These are phyloP conservation scores for Xestoiulus laeticollis DNA, from an alignment of 2,888 invertebrate species.

Conservation along the genomic window DNA sequence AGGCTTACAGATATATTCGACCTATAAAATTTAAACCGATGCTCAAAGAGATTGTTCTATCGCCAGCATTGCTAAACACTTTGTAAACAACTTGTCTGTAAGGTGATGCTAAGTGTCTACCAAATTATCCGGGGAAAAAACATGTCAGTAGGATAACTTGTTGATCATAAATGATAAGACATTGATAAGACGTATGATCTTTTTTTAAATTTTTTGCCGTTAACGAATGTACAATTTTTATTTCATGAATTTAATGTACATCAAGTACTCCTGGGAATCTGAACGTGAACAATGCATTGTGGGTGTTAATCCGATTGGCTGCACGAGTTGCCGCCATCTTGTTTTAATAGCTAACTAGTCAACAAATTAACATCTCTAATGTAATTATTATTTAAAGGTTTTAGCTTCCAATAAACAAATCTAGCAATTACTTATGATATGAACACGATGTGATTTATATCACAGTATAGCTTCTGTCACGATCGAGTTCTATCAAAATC, in stretches of 20 bases:
- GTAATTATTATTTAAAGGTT: no score
- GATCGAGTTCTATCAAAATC: no score
- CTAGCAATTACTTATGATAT: no score
- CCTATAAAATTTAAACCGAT: neutral
- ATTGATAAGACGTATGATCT: neutral
- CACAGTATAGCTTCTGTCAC: no score
- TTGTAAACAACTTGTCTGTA: neutral
- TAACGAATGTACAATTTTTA: neutral
- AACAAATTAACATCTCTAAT: no score
- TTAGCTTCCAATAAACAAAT: no score
- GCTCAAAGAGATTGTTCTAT: neutral
- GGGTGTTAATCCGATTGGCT: no score
- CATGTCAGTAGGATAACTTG: slow-evolving; percentile 2
- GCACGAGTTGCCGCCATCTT: no score
- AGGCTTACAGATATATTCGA: neutral
- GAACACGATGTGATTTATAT: no score
- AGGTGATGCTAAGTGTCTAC: neutral
- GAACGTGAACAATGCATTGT: no score
- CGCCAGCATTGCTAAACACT: neutral
- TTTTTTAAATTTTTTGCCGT: neutral
- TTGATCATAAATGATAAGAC: neutral
- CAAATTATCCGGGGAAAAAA: neutral
- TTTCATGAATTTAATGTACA: no score
- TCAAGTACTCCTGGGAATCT: neutral
- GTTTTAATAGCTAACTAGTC: no score